Conservation (phyloP, 2,888 invertebrate species). For the Cantharis rufa region DNA sequence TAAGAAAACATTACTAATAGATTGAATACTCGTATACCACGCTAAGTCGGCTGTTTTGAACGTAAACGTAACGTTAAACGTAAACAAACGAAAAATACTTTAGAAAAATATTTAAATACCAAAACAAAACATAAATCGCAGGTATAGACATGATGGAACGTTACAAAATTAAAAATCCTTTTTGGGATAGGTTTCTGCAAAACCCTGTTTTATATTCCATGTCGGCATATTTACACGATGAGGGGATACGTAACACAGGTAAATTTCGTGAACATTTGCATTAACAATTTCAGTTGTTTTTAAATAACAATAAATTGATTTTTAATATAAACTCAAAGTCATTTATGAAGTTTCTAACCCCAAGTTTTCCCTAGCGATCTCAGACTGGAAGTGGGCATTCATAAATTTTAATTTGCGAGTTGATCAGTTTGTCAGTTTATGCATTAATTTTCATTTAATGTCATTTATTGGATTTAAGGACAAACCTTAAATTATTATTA, state of each 20-base stretch:
- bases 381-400: conserved; percentile 14
- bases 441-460: conserved; percentile 31
- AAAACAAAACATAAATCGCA: conserved; percentile 20
- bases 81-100: conserved; percentile 1
- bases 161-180: conserved; percentile 26
- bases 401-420: conserved; percentile 31
- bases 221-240: conserved; percentile 12
- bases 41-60: not conserved
- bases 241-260: conserved; percentile 10
- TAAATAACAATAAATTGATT: not conserved
- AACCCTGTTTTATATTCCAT: conserved; percentile 15
- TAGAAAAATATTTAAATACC: conserved; percentile 16
- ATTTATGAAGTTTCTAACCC: conserved; percentile 1
- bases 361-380: conserved; percentile 5
- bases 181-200: conserved; percentile 26
- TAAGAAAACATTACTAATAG: not conserved
- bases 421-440: conserved; percentile 31
- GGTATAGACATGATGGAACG: conserved; percentile 20
- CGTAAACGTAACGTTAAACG: not conserved
- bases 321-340: not conserved
- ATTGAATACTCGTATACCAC: not conserved
- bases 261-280: not conserved
- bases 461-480: conserved; percentile 23
- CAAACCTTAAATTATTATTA: conserved; percentile 14
- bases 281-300: not conserved